Evolutionary conservation across 2,113 vertebrate genomes (phyloP).

Genomic region (Halcyon senegalensis): DNA sequence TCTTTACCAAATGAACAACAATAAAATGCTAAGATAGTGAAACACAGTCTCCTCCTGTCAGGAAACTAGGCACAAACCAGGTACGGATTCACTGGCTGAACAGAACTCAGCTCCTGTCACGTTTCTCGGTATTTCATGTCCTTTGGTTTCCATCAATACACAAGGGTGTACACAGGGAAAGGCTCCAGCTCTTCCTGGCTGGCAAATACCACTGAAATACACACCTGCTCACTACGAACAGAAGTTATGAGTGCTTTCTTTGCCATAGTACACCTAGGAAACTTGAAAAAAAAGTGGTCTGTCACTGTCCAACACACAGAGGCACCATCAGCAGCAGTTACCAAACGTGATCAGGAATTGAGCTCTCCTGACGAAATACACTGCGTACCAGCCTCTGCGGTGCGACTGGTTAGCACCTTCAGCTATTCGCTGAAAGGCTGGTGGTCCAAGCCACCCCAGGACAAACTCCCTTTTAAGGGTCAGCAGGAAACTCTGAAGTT

Average conservation of each 20-base stretch:
- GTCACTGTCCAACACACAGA: rapidly evolving
- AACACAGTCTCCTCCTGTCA: neutral
- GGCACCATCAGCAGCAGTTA: neutral
- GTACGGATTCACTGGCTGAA: neutral
- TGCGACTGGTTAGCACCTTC: constrained; percentile 78
- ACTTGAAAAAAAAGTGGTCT: neutral
- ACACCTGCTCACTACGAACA: neutral
- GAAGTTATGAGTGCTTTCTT: neutral
- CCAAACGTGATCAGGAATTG: rapidly evolving
- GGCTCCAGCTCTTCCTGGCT: neutral
- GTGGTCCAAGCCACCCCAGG: constrained; percentile 83
- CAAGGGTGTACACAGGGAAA: neutral
- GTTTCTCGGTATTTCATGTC: neutral
- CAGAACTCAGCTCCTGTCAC: neutral
- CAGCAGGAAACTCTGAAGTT: rapidly evolving
- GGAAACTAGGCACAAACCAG: neutral
- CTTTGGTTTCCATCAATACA: neutral
- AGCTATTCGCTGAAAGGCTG: constrained; percentile 84
- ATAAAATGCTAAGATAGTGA: neutral
- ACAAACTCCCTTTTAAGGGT: neutral
- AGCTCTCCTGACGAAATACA: rapidly evolving
- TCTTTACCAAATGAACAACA: neutral
- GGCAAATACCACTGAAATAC: neutral
- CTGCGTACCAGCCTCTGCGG: constrained; percentile 58
- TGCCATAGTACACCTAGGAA: neutral